Evolutionary conservation across 2,888 invertebrate species (phyloP).

Genomic region (Sabellastarte sp.): DNA sequence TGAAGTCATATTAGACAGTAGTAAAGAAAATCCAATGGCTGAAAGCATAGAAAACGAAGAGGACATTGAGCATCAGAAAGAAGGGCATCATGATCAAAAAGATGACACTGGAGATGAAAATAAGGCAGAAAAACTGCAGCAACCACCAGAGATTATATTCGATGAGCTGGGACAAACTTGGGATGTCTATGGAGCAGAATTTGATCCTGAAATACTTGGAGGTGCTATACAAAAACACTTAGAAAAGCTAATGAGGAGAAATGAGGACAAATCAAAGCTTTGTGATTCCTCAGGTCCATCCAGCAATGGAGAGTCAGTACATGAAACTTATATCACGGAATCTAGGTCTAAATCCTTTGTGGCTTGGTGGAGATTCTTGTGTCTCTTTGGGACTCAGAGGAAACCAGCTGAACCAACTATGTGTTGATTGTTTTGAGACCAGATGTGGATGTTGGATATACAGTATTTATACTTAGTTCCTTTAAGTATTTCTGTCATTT

Average conservation of each 20-base stretch:
- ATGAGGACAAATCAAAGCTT: neutral
- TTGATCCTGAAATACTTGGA: constrained; percentile 37
- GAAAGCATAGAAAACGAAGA: no score
- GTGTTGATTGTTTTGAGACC: neutral
- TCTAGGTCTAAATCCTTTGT: neutral
- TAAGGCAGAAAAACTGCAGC: neutral
- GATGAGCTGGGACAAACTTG: constrained; percentile 40
- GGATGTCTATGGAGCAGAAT: constrained; percentile 40
- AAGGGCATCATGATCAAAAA: no score
- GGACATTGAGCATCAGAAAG: no score
- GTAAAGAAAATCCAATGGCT: neutral
- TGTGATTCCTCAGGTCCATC: neutral
- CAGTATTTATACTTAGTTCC: no score
- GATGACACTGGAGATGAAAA: neutral
- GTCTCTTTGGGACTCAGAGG: neutral
- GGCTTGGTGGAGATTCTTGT: neutral
- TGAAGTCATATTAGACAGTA: no score
- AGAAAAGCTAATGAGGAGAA: constrained; percentile 22
- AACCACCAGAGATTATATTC: constrained; percentile 30
- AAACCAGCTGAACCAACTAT: neutral
- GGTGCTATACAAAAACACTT: constrained; percentile 35
- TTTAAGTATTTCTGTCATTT: no score
- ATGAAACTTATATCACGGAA: neutral
- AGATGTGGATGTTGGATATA: no score
- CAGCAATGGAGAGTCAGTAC: neutral